Evolutionary conservation across 2,113 vertebrate species (phyloP).

Genomic region (Sander lucioperca): DNA sequence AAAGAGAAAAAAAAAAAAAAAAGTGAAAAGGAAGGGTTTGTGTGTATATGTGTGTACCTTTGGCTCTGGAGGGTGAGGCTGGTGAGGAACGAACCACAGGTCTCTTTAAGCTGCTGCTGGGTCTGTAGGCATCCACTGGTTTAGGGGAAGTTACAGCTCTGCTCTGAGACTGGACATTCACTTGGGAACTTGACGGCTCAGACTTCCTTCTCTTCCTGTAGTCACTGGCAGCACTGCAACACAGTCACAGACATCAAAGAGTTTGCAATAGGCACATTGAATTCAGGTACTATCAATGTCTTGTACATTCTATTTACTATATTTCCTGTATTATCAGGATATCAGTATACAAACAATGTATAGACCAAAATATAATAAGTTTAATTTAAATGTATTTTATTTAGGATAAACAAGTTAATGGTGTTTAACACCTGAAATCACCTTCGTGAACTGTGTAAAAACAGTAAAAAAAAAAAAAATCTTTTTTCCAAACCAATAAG

Average conservation of each 20-base stretch:
- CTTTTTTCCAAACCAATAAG: not conserved
- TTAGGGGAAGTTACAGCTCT: conserved; percentile 78
- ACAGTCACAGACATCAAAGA: conserved; percentile 50
- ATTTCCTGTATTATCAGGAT: not conserved
- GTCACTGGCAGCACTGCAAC: conserved; percentile 89
- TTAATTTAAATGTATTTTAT: too few species aligned
- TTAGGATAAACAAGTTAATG: too few species aligned
- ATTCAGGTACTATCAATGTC: not conserved
- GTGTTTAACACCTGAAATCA: not conserved
- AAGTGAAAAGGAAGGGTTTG: not conserved
- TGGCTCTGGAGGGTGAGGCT: conserved; percentile 93
- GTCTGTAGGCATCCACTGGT: conserved; percentile 82
- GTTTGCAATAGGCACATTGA: not conserved
- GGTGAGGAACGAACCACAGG: conserved; percentile 92
- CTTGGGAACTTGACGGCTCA: conserved; percentile 90
- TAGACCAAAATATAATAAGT: not conserved
- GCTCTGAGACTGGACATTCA: conserved; percentile 79
- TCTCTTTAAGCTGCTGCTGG: conserved; percentile 88
- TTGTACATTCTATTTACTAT: not conserved
- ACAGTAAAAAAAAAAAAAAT: not conserved
- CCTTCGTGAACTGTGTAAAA: not conserved
- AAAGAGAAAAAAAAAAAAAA: not conserved
- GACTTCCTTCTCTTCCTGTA: conserved; percentile 97
- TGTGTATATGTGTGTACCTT: conserved; percentile 86
- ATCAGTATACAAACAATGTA: not conserved